These are phyloP conservation scores for Charadrius vociferus DNA, from an alignment of 2,113 vertebrate genomes.

Conservation along the genomic window DNA sequence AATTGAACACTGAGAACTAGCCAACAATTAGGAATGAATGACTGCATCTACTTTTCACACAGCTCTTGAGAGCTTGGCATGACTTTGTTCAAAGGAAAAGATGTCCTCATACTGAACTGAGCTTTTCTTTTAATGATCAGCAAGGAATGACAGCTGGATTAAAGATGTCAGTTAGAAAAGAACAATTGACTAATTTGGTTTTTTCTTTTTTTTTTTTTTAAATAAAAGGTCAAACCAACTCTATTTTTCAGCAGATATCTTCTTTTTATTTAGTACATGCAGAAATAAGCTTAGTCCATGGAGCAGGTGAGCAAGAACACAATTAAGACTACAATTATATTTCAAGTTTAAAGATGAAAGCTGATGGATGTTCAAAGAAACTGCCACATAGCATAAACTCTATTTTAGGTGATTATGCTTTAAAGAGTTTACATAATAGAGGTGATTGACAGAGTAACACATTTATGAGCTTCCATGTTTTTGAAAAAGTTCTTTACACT, in stretches of 20 bases:
- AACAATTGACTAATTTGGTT: background rate
- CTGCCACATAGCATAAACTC: background rate
- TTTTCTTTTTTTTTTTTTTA: background rate
- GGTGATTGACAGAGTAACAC: background rate
- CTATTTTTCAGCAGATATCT: background rate
- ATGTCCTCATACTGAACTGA: background rate
- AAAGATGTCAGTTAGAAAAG: background rate
- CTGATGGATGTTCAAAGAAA: background rate
- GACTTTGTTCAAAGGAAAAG: background rate
- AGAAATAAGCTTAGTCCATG: background rate
- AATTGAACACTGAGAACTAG: background rate
- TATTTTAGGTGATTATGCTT: background rate
- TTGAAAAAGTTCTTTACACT: background rate
- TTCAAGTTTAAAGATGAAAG: background rate
- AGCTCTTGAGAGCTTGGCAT: background rate
- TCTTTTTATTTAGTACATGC: background rate
- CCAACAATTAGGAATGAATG: background rate
- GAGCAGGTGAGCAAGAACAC: background rate
- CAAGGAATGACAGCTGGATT: background rate
- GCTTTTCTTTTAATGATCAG: background rate
- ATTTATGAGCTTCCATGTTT: background rate
- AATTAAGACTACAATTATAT: background rate
- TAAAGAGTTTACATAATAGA: background rate
- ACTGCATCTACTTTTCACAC: background rate
- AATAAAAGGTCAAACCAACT: background rate